Evolutionary conservation across 2,113 vertebrate species (phyloP).

Genomic region (Sula dactylatra): DNA sequence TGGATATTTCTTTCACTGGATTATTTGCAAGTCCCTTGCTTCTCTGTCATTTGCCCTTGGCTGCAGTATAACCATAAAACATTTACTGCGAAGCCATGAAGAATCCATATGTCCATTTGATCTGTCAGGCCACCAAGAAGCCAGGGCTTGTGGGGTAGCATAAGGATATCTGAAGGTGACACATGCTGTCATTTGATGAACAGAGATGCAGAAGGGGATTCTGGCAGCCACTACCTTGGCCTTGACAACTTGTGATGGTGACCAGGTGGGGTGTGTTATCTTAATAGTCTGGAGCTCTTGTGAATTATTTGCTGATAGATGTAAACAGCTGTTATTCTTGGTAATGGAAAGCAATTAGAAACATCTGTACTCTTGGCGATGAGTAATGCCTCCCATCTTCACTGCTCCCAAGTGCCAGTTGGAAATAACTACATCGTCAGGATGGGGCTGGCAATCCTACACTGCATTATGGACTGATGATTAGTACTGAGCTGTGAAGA

Average conservation of each 20-base stretch:
- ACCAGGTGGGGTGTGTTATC: conserved; percentile 99
- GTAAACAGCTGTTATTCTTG: conserved; percentile 99
- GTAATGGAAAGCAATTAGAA: conserved; percentile 99
- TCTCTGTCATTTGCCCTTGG: conserved; percentile 69
- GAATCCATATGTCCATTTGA: conserved; percentile 80
- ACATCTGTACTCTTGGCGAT: conserved; percentile 99
- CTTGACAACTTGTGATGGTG: conserved; percentile 91
- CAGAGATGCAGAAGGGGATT: conserved; percentile 80
- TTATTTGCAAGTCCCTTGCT: conserved; percentile 57
- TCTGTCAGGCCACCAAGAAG: conserved; percentile 80
- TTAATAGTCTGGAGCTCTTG: conserved; percentile 97
- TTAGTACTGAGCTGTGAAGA: conserved; percentile 93
- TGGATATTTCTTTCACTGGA: conserved; percentile 21
- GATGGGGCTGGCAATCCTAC: conserved; percentile 74
- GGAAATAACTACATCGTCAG: conserved; percentile 97
- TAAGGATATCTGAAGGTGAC: conserved; percentile 93
- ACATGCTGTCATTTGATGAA: conserved; percentile 78
- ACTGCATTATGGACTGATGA: conserved; percentile 75
- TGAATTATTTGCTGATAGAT: conserved; percentile 99
- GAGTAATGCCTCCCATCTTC: conserved; percentile 88
- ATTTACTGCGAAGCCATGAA: conserved; percentile 79
- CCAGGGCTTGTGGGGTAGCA: conserved; percentile 74
- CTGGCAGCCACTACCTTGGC: conserved; percentile 80
- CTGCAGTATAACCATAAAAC: conserved; percentile 70
- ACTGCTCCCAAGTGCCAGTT: conserved; percentile 90